A percentile compares a stretch with the other conserved stretches of the same genome.
These are phyloP conservation scores for Micrasema longulum DNA, from an alignment of 1,140 invertebrate species.

Conservation along the genomic window DNA sequence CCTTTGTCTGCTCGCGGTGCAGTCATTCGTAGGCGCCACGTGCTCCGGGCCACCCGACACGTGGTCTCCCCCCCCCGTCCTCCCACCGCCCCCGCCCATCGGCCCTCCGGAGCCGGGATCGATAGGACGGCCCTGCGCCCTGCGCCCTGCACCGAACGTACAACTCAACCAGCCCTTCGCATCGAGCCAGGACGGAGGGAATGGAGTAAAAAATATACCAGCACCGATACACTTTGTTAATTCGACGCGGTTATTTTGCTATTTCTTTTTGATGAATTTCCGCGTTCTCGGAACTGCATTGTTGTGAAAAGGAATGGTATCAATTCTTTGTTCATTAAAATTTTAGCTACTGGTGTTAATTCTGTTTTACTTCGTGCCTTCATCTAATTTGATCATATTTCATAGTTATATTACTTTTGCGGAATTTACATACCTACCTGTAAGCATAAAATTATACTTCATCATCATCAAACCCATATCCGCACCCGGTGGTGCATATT, in stretches of 20 bases:
- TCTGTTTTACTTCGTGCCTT: background rate
- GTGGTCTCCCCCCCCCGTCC: background rate
- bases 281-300: background rate
- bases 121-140: constrained; percentile 24
- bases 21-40: constrained; percentile 25
- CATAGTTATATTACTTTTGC: too few relatives aligned
- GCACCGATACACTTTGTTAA: background rate
- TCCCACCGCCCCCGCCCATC: background rate
- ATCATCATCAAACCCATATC: too few relatives aligned
- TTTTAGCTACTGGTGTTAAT: background rate
- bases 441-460: too few relatives aligned
- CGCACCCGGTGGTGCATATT: too few relatives aligned
- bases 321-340: constrained; percentile 6
- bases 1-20: constrained; percentile 23
- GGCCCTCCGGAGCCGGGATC: background rate
- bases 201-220: background rate
- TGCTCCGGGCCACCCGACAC: constrained; percentile 12
- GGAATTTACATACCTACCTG: too few relatives aligned
- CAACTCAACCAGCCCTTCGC: background rate
- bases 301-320: background rate
- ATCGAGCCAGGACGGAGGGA: background rate
- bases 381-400: too few relatives aligned
- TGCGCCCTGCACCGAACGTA: constrained; percentile 17
- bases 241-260: too few relatives aligned
- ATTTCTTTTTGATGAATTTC: background rate